A percentile compares a stretch with the other conserved stretches of the same genome.
Evolutionary conservation across 2,113 vertebrate species (phyloP).

Genomic region (Siniperca chuatsi): DNA sequence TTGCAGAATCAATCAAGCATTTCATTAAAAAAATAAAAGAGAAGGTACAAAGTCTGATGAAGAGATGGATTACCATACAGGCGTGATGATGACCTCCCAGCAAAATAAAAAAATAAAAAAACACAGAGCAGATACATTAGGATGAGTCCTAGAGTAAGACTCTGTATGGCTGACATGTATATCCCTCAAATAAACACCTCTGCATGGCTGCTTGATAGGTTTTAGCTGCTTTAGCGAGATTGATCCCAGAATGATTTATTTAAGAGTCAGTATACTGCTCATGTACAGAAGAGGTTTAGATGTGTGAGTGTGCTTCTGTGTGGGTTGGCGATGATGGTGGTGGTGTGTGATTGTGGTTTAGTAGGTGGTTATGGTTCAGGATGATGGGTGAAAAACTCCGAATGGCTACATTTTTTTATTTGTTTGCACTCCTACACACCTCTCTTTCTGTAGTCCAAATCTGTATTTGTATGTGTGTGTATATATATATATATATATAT

Average conservation of each 20-base stretch:
- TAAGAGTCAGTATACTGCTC: slow-evolving; percentile 28
- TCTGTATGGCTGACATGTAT: slow-evolving; percentile 36
- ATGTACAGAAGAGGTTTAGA: slow-evolving; percentile 3
- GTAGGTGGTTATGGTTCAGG: slow-evolving; percentile 43
- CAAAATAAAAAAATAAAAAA: background rate
- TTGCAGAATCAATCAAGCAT: background rate
- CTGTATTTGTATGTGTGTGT: background rate
- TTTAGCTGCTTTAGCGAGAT: slow-evolving; percentile 34
- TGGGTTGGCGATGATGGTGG: slow-evolving; percentile 7
- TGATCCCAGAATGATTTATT: slow-evolving; percentile 43
- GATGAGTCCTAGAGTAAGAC: slow-evolving; percentile 3
- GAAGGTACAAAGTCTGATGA: background rate
- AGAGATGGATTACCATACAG: background rate
- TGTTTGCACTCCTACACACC: slow-evolving; percentile 40
- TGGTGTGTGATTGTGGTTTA: slow-evolving; percentile 23
- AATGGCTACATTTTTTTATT: slow-evolving; percentile 29
- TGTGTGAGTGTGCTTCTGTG: slow-evolving; percentile 13
- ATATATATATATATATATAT: too few species aligned
- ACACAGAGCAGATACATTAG: background rate
- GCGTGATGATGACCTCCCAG: background rate
- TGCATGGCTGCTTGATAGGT: slow-evolving; percentile 33
- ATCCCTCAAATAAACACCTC: slow-evolving; percentile 46
- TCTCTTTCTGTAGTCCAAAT: slow-evolving; percentile 10
- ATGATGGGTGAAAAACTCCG: slow-evolving; percentile 47
- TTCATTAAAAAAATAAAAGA: background rate